A percentile compares a stretch with the other conserved stretches of the same genome.
Evolutionary conservation across 2,888 invertebrate species (phyloP).

Genomic region (Tipula lateralis): DNA sequence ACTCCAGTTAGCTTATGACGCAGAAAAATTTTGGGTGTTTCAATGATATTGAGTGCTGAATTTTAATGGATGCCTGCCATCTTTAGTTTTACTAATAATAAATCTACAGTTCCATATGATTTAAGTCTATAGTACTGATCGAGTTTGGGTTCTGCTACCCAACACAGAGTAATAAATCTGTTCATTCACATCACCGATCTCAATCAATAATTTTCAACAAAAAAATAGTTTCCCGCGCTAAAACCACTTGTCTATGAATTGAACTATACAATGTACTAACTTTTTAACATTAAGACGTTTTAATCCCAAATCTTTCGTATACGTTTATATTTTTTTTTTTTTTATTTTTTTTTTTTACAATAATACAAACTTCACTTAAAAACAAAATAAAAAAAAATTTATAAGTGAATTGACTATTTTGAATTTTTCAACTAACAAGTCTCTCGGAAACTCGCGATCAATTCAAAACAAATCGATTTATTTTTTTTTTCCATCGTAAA

Average conservation of each 20-base stretch:
- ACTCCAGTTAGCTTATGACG: no score
- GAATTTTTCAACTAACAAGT: slow-evolving; percentile 28
- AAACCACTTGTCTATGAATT: no score
- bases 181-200: no score
- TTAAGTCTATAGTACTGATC: no score
- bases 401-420: slow-evolving; percentile 28
- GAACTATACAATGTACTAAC: not conserved
- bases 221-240: not conserved
- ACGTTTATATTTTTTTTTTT: not conserved
- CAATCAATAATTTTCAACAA: not conserved
- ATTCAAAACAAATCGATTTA: slow-evolving; percentile 29
- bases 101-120: no score
- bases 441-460: slow-evolving; percentile 29
- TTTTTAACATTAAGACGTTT: not conserved
- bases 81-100: no score
- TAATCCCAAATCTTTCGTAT: not conserved
- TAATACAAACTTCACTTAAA: slow-evolving; percentile 27
- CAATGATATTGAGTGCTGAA: no score
- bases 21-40: no score
- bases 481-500: not conserved
- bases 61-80: no score
- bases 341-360: not conserved
- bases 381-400: slow-evolving; percentile 26
- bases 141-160: no score
- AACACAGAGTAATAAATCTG: no score